phyloP scores from a whole-genome alignment of 2,888 invertebrate genomes.

The Xylocampa areola region DNA sequence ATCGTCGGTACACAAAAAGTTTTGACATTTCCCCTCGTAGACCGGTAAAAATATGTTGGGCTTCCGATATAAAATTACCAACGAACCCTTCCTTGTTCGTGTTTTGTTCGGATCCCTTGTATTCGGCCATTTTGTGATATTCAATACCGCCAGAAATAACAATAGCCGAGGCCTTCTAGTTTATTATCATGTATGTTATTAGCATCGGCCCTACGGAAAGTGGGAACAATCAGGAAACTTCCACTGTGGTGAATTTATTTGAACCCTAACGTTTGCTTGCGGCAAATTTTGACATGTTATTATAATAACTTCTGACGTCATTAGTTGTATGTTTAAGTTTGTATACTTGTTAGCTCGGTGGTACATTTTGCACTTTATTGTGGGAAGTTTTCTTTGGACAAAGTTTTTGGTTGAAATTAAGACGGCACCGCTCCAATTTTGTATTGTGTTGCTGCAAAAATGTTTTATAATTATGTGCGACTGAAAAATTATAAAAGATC shows the following conservation, averaged over 20 bases:
- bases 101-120: slow-evolving; percentile 68
- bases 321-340: slow-evolving; percentile 19
- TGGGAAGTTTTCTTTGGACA: slow-evolving; percentile 2
- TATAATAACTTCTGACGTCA: slow-evolving; percentile 34
- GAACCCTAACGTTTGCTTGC: slow-evolving; percentile 13
- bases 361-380: slow-evolving; percentile 6
- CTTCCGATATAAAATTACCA: slow-evolving; percentile 71
- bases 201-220: slow-evolving; percentile 58
- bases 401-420: neutral
- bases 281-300: slow-evolving; percentile 39
- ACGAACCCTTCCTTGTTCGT: slow-evolving; percentile 66
- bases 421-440: neutral
- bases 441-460: slow-evolving; percentile 1
- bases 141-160: slow-evolving; percentile 74
- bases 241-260: slow-evolving; percentile 45
- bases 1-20: slow-evolving; percentile 43
- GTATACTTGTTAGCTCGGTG: slow-evolving; percentile 6
- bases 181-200: slow-evolving; percentile 72
- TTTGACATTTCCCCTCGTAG: slow-evolving; percentile 57
- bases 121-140: slow-evolving; percentile 71
- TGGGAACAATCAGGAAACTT: slow-evolving; percentile 53
- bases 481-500: neutral
- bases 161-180: slow-evolving; percentile 64
- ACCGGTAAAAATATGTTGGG: slow-evolving; percentile 70
- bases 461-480: neutral